A percentile compares a stretch with the other conserved stretches of the same genome.
phyloP scores from a whole-genome alignment of 1,140 invertebrate species.

The Drosophila nasuta region DNA sequence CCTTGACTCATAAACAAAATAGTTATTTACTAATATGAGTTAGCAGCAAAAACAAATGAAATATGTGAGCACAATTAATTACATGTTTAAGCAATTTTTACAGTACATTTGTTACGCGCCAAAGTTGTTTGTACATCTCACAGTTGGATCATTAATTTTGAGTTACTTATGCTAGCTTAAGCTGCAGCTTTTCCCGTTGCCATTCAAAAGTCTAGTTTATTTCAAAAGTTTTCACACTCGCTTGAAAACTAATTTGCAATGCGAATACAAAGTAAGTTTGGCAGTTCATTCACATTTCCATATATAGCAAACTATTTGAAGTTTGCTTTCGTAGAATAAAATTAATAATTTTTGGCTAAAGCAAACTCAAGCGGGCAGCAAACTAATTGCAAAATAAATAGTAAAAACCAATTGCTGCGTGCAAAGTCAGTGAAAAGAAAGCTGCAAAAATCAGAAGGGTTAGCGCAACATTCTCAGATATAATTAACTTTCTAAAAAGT shows the following conservation, averaged over 20 bases:
- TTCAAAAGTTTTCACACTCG: conserved; percentile 4
- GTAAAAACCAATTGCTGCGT: conserved; percentile 24
- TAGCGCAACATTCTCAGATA: conserved; percentile 49
- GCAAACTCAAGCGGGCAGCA: conserved; percentile 14
- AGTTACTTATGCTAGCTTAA: not conserved
- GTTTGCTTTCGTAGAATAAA: conserved; percentile 22
- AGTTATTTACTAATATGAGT: too few species aligned
- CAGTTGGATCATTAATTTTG: conserved; percentile 7
- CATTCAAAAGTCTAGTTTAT: not conserved
- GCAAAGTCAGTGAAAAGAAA: conserved; percentile 3
- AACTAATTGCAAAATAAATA: conserved; percentile 73
- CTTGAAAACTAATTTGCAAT: not conserved
- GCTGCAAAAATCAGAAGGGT: not conserved
- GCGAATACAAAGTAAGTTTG: conserved; percentile 9
- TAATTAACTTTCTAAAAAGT: conserved; percentile 78
- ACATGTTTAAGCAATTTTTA: conserved; percentile 9
- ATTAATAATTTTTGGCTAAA: not conserved
- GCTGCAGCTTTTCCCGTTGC: not conserved
- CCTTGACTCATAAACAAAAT: too few species aligned
- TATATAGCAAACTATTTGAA: not conserved
- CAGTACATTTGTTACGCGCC: conserved; percentile 5
- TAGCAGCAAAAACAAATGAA: too few species aligned
- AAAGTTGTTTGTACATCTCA: conserved; percentile 11
- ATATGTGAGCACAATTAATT: not conserved
- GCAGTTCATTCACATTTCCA: conserved; percentile 31